Base-by-base conservation (phyloP, 2,888 invertebrate genomes). In the Laothoe populi region DNA sequence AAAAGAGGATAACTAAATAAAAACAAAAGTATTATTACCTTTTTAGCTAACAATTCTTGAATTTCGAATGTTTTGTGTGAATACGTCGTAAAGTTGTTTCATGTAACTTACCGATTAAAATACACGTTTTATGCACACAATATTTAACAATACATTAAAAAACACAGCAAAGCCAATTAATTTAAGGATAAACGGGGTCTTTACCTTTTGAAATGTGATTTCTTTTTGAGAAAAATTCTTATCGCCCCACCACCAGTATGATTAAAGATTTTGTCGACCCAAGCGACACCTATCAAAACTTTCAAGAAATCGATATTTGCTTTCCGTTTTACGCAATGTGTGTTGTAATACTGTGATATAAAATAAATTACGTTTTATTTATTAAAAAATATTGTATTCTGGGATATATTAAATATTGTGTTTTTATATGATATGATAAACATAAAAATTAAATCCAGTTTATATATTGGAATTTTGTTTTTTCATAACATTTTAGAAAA, bases 161-260 rank as follows among this genome's bases (percentile, higher is more conserved):
- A 26, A 31, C 24, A 38, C 42, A 23, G n/a, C 19, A 61, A 31
- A 61, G 26, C 21, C 5, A 13, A 26, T 16, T 58, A 44, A 21
- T 38, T 57, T 53, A 44, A 40, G 40, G 21, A 46, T 61, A 63
- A 68, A 58, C 59, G 63, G 13, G 59, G 26, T 66, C 16, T 70
- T 81, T 81, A 81, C 81, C 81, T 81, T 74, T 65, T 13, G 62
- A 67, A 69, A 70, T 72, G 66, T 68, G 66, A 65, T 64, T 72
- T 70, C 64, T 72, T 66, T 64, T 67, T 64, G 69, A 60, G 66
- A 62, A 68, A 75, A 72, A 66, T 66, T 74, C 70, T 74, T 73
- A 73, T 74, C 74, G 71, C 35, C 62, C 73, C 69, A 73, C 73
- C 69, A 73, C 73, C 69, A 66, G 69, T 64, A 69, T 65, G 73